Percentiles rank a stretch among this genome's conserved stretches.
Evolutionary conservation across 2,888 invertebrate genomes (phyloP).

Genomic region (Polydrusus pterygomalis): DNA sequence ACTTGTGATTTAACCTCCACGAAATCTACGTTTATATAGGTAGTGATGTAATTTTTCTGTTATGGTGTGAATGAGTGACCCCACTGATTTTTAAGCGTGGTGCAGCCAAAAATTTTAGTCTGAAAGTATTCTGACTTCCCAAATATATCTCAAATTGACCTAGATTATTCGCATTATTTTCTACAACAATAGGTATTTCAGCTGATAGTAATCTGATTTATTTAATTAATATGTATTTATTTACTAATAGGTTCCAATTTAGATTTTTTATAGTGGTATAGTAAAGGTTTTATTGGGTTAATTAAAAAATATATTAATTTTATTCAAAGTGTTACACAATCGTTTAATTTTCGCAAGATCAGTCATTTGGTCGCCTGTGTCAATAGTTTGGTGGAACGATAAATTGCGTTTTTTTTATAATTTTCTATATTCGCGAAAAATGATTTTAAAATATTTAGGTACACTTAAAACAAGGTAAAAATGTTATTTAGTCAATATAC

Average conservation of each 20-base stretch:
- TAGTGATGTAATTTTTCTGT: not conserved
- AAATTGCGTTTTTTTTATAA: too few relatives aligned
- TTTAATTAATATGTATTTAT: slow-evolving; percentile 1
- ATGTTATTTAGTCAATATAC: too few relatives aligned
- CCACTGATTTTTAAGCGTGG: slow-evolving; percentile 1
- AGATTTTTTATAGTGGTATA: not conserved
- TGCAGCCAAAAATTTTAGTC: slow-evolving; percentile 27
- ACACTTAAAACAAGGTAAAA: too few relatives aligned
- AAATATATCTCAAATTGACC: slow-evolving; percentile 38
- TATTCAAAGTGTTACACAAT: not conserved
- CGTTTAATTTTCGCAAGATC: too few relatives aligned
- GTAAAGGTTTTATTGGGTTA: not conserved
- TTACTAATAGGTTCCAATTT: not conserved
- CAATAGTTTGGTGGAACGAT: too few relatives aligned
- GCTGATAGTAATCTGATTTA: not conserved
- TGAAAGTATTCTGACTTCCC: slow-evolving; percentile 39
- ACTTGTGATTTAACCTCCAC: not conserved
- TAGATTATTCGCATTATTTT: slow-evolving; percentile 14
- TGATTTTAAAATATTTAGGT: too few relatives aligned
- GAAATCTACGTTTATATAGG: slow-evolving; percentile 8
- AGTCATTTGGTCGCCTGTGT: too few relatives aligned
- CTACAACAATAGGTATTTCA: not conserved
- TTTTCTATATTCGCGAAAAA: too few relatives aligned
- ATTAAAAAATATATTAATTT: not conserved
- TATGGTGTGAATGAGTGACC: slow-evolving; percentile 17